These are phyloP conservation scores for Netelia virgata DNA, from an alignment of 2,888 invertebrate species.

Conservation along the genomic window DNA sequence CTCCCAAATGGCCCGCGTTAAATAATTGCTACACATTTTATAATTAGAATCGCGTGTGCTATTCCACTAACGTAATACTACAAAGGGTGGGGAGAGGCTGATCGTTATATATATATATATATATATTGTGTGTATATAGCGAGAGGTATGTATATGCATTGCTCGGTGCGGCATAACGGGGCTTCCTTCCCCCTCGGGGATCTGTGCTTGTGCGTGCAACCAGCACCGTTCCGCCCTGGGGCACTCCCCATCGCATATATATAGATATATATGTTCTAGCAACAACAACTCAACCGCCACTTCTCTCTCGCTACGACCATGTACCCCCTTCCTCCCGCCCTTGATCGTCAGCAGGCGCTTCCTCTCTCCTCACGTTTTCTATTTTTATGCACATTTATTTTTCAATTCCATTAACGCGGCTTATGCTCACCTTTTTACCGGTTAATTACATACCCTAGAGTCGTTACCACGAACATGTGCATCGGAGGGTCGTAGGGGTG, in stretches of 20 bases:
- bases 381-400: constrained; percentile 72
- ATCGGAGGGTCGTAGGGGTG: not conserved
- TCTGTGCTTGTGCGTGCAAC: constrained; percentile 67
- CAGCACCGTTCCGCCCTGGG: constrained; percentile 52
- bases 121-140: constrained; percentile 10
- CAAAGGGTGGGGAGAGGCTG: constrained; percentile 49
- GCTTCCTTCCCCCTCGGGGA: constrained; percentile 58
- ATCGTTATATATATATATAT: constrained; percentile 9
- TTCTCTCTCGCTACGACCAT: constrained; percentile 47
- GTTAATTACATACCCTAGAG: constrained; percentile 33
- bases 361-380: constrained; percentile 46
- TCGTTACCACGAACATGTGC: not conserved
- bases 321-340: constrained; percentile 32
- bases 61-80: constrained; percentile 59
- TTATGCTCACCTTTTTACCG: constrained; percentile 30
- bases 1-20: constrained; percentile 68
- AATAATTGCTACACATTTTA: constrained; percentile 73
- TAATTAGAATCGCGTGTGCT: constrained; percentile 73
- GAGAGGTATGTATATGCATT: constrained; percentile 4
- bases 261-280: not conserved
- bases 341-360: constrained; percentile 34
- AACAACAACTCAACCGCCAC: constrained; percentile 64
- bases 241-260: constrained; percentile 42
- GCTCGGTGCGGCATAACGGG: constrained; percentile 62
- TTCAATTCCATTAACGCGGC: constrained; percentile 74